Evolutionary conservation across 1,140 invertebrate species (phyloP).

Genomic region (Sarcophaga peregrina): DNA sequence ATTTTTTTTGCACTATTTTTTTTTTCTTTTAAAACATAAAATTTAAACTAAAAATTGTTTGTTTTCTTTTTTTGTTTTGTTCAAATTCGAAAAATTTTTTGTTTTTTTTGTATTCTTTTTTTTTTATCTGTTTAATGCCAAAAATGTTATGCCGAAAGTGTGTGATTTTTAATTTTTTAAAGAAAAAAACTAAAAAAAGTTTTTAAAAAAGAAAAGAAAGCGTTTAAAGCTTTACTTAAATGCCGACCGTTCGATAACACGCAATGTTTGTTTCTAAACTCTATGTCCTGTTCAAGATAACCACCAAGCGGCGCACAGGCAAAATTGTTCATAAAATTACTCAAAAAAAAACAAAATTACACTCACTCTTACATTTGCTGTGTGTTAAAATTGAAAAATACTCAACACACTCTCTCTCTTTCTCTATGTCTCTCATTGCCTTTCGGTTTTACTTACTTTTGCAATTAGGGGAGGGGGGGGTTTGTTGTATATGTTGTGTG

Average conservation of each 20-base stretch:
- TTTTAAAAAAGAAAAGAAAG: slow-evolving; percentile 31
- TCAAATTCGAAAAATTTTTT: slow-evolving; percentile 19
- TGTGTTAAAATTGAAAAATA: too few species aligned
- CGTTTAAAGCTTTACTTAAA: slow-evolving; percentile 32
- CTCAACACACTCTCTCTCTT: too few species aligned
- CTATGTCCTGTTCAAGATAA: slow-evolving; percentile 26
- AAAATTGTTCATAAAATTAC: too few species aligned
- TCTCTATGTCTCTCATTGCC: too few species aligned
- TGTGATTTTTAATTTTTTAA: slow-evolving; percentile 28
- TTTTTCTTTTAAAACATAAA: slow-evolving; percentile 19
- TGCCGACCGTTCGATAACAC: slow-evolving; percentile 37
- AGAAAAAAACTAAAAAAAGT: slow-evolving; percentile 41
- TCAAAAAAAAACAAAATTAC: too few species aligned
- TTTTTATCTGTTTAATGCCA: slow-evolving; percentile 23
- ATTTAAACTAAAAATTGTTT: slow-evolving; percentile 31
- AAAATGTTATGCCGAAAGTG: slow-evolving; percentile 39
- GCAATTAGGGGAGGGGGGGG: too few species aligned
- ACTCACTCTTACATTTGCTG: too few species aligned
- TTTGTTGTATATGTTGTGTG: too few species aligned
- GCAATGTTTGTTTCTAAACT: slow-evolving; percentile 31
- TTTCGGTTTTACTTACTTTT: too few species aligned
- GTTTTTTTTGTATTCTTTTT: not conserved
- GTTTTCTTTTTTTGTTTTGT: slow-evolving; percentile 7
- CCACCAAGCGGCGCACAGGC: too few species aligned
- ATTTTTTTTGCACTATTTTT: slow-evolving; percentile 39